These are phyloP conservation scores for Neodiprion virginianus DNA, from an alignment of 1,140 invertebrate species.

Conservation along the genomic window DNA sequence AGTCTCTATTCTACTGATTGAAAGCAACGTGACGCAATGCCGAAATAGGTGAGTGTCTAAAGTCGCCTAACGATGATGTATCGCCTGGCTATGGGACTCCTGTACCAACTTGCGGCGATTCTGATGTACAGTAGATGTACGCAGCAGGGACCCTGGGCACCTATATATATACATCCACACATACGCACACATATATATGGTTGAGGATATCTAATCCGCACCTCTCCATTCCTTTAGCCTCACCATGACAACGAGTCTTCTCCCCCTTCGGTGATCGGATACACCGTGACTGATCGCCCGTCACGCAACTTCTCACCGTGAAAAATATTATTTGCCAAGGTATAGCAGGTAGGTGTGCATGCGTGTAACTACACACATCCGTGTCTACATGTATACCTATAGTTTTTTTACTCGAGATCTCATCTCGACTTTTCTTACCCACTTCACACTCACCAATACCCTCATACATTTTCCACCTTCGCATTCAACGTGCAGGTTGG, in stretches of 20 bases:
- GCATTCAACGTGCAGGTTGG: too few species aligned
- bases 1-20: too few species aligned
- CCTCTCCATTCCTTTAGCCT: neutral
- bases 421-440: too few species aligned
- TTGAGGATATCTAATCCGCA: neutral
- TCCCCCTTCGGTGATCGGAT: neutral
- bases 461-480: too few species aligned
- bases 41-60: neutral
- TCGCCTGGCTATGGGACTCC: neutral
- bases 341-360: too few species aligned
- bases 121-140: neutral
- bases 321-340: neutral
- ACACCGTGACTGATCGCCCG: slow-evolving; percentile 3
- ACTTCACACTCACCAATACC: too few species aligned
- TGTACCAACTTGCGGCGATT: neutral
- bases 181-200: too few species aligned
- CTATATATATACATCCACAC: too few species aligned
- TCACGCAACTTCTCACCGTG: neutral
- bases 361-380: too few species aligned
- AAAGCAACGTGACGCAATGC: neutral
- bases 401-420: too few species aligned
- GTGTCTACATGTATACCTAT: too few species aligned
- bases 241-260: neutral
- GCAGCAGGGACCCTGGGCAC: too few species aligned
- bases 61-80: neutral